Evolutionary conservation across 37 sponge, comb jelly and placozoan species (phyloP), one percentile per base, ranked within the genome.

Genomic region (Beroe ovata): DNA sequence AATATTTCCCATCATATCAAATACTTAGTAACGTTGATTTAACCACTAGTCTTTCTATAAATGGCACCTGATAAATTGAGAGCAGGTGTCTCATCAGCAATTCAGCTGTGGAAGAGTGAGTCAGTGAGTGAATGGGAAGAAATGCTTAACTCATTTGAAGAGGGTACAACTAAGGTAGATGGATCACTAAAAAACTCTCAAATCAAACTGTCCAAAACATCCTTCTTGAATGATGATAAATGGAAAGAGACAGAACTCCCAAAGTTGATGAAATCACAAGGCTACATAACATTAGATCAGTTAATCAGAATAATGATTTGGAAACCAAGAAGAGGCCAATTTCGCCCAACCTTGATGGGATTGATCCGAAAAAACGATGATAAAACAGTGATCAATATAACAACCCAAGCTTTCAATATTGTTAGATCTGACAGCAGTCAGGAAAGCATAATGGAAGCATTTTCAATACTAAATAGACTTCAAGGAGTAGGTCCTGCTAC

Each of bases 31-130:
- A n/a, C n/a, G n/a, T n/a, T n/a, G n/a, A n/a, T n/a, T n/a, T n/a
- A n/a, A n/a, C n/a, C n/a, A n/a, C n/a, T n/a, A n/a, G n/a, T n/a
- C n/a, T n/a, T n/a, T n/a, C n/a, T n/a, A n/a, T n/a, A n/a, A n/a
- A 77, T 77, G 84, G 84, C 84, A 20, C 84, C 84, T 16, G 54
- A 77, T 23, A 77, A 77, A 25, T 23, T 77, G 54, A 77, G 84
- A 77, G 54, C 84, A 16, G 84, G 84, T 42, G 84, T 38, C 8
- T 23, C 26, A 26, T 11, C 84, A 2, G 84, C 84, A 4, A 41
- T 77, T 25, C 16, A 77, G 33, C 23, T 77, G 8, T 77, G 84
- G 84, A 39, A 77, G 41, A 26, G 36, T 26, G 18, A 6, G 18
- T 20, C 35, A 1, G 3, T 23, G 1, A 14, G 16, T 77, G 33